Evolutionary conservation across 2,888 invertebrate species (phyloP).

Genomic region (Theristus sp.): DNA sequence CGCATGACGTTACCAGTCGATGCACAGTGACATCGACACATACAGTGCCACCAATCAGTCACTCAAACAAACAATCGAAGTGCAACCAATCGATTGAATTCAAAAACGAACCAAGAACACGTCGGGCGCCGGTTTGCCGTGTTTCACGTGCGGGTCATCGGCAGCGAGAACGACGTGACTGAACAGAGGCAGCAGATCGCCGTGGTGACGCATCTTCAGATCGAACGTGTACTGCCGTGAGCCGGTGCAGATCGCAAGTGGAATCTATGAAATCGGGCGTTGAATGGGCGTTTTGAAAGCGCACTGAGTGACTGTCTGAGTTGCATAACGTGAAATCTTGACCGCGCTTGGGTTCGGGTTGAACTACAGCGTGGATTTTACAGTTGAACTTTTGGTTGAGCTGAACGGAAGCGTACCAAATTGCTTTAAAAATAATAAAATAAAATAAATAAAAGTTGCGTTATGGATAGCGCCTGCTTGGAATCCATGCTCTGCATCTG

Average conservation of each 20-base stretch:
- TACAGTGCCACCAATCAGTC: no score
- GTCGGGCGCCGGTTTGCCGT: constrained; percentile 73
- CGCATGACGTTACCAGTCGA: no score
- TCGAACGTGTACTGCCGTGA: constrained; percentile 52
- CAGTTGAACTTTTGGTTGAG: not conserved
- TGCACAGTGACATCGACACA: no score
- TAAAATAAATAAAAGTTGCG: no score
- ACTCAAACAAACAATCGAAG: no score
- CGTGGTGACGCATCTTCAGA: constrained; percentile 32
- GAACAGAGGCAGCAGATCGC: not conserved
- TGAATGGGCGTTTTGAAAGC: not conserved
- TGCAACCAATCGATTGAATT: no score
- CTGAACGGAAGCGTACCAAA: not conserved
- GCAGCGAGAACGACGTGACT: constrained; percentile 49
- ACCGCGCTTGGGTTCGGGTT: no score
- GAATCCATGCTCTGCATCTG: no score
- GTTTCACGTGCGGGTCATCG: constrained; percentile 60
- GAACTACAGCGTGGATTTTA: no score
- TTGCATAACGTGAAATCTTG: not conserved
- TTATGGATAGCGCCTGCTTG: no score
- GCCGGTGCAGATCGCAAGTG: constrained; percentile 71
- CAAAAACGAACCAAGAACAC: constrained; percentile 66
- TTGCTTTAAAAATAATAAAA: no score
- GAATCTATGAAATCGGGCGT: constrained; percentile 36
- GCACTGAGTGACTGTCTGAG: not conserved